phyloP scores from a whole-genome alignment of 1,140 invertebrate species.

The Chironomus striatipennis region DNA sequence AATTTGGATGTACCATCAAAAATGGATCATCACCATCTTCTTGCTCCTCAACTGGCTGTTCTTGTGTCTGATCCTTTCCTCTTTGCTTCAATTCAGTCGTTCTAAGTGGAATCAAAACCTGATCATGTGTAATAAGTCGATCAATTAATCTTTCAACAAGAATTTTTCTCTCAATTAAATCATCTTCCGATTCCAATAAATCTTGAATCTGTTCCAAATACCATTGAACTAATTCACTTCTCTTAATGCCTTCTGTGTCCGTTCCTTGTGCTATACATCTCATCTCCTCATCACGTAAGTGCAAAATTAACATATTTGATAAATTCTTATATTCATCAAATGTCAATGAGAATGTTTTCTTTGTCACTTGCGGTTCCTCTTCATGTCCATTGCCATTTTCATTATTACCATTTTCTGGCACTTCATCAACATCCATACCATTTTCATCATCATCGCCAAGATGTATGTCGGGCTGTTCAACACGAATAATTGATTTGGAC shows the following conservation, averaged over 20 bases:
- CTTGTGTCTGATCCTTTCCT: slow-evolving; percentile 37
- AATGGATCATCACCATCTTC: slow-evolving; percentile 69
- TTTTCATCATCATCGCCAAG: slow-evolving; percentile 72
- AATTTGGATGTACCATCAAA: slow-evolving; percentile 93
- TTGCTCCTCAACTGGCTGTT: slow-evolving; percentile 41
- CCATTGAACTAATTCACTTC: slow-evolving; percentile 86
- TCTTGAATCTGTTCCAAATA: slow-evolving; percentile 85
- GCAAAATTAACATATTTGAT: slow-evolving; percentile 82
- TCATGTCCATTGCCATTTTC: slow-evolving; percentile 27
- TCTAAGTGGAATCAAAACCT: slow-evolving; percentile 84
- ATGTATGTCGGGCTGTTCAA: slow-evolving; percentile 96
- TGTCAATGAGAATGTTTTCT: slow-evolving; percentile 81
- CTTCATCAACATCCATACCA: slow-evolving; percentile 46
- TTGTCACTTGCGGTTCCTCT: slow-evolving; percentile 36
- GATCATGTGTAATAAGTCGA: slow-evolving; percentile 83
- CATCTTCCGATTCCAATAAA: slow-evolving; percentile 84
- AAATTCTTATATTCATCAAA: slow-evolving; percentile 93
- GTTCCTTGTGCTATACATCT: slow-evolving; percentile 53
- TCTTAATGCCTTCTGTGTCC: slow-evolving; percentile 55
- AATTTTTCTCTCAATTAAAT: slow-evolving; percentile 79
- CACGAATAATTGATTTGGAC: slow-evolving; percentile 97
- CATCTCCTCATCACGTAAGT: slow-evolving; percentile 79
- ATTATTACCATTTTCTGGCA: slow-evolving; percentile 38
- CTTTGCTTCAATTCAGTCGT: slow-evolving; percentile 51
- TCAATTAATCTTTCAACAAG: slow-evolving; percentile 95